These are phyloP conservation scores for Hycleus phaleratus DNA, from an alignment of 1,140 invertebrate genomes.

Conservation along the genomic window DNA sequence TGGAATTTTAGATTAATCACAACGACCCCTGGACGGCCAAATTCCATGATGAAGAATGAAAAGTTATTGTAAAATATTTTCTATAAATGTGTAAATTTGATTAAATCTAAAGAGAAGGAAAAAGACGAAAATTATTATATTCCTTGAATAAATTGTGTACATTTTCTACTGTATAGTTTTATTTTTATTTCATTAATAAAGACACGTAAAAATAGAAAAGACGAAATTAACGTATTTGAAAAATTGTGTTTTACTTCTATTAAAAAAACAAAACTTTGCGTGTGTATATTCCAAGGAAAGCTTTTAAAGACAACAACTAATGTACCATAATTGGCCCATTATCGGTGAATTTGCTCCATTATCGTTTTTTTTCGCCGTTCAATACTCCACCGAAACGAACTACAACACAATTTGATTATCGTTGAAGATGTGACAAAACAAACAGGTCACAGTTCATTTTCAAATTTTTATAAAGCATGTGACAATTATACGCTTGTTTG, in stretches of 20 bases:
- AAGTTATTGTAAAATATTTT: conserved; percentile 20
- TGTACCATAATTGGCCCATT: not conserved
- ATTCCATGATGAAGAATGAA: not conserved
- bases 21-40: conserved; percentile 10
- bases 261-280: no score
- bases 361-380: not conserved
- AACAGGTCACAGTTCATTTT: no score
- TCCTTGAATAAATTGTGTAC: conserved; percentile 26
- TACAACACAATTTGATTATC: no score
- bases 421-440: no score
- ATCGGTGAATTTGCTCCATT: not conserved
- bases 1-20: no score
- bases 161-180: conserved; percentile 16
- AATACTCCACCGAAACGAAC: no score
- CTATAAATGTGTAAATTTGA: conserved; percentile 23
- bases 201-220: not conserved
- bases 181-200: not conserved
- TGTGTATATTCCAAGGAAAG: not conserved
- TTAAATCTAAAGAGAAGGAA: no score
- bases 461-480: not conserved
- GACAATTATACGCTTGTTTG: no score
- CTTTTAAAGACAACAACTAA: not conserved
- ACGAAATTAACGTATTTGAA: not conserved
- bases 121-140: conserved; percentile 14
- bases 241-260: no score